These are phyloP conservation scores for Drosophila nr. medialis DNA, from an alignment of 2,888 invertebrate genomes.

Conservation along the genomic window DNA sequence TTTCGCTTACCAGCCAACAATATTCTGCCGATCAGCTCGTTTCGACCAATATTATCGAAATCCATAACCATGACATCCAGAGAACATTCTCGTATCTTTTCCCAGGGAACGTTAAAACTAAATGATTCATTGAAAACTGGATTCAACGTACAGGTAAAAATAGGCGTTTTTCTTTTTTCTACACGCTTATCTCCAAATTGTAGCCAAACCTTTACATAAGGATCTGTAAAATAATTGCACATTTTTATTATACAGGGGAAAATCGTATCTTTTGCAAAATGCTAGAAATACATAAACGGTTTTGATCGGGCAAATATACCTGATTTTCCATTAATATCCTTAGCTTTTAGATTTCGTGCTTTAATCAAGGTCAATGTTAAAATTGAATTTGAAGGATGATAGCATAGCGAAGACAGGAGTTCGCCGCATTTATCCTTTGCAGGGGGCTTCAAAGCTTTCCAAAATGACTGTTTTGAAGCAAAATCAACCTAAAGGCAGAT, in stretches of 20 bases:
- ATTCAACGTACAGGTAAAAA: constrained; percentile 96
- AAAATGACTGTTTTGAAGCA: constrained; percentile 96
- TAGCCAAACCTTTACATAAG: constrained; percentile 99
- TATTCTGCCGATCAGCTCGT: constrained; percentile 96
- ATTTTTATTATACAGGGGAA: not conserved
- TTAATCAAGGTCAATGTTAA: constrained; percentile 95
- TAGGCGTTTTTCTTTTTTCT: constrained; percentile 97
- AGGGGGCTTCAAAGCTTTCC: constrained; percentile 96
- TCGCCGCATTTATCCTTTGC: constrained; percentile 97
- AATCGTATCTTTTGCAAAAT: not conserved
- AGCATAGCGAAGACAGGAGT: constrained; percentile 95
- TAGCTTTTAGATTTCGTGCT: constrained; percentile 97
- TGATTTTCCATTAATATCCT: constrained; percentile 98
- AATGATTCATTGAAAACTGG: constrained; percentile 98
- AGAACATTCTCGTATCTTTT: constrained; percentile 97
- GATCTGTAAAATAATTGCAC: constrained; percentile 89
- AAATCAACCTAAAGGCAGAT: constrained; percentile 86
- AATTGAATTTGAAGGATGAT: constrained; percentile 97
- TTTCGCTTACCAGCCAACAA: constrained; percentile 91
- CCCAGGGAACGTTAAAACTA: constrained; percentile 98
- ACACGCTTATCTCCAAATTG: constrained; percentile 97
- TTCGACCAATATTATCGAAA: constrained; percentile 97
- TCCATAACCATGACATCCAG: constrained; percentile 98
- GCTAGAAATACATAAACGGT: not conserved
- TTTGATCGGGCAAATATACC: constrained; percentile 85